Percentiles rank a stretch among this genome's conserved stretches.
These are phyloP conservation scores for Gallinago undulata DNA, from an alignment of 2,113 vertebrate genomes.

Conservation along the genomic window DNA sequence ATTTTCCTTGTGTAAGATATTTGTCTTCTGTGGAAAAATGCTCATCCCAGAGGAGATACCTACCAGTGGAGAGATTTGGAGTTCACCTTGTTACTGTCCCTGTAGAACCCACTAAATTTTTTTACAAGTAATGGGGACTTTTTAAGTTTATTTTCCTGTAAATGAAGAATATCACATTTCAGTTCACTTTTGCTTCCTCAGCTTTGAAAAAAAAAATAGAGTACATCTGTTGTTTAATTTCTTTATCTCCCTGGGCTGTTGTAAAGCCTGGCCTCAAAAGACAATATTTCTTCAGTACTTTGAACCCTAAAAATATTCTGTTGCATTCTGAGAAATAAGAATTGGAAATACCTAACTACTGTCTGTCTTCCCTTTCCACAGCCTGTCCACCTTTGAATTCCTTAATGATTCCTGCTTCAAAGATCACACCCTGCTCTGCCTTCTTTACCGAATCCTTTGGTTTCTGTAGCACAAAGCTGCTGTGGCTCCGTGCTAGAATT, in stretches of 20 bases:
- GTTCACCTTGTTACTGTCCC: not conserved
- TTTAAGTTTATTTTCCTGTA: not conserved
- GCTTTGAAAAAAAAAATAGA: conserved; percentile 10
- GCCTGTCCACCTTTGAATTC: not conserved
- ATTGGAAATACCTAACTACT: conserved; percentile 5
- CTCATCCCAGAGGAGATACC: not conserved
- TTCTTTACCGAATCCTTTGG: not conserved
- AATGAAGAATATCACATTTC: conserved; percentile 11
- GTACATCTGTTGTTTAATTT: conserved; percentile 24
- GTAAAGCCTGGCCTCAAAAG: not conserved
- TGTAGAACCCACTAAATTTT: not conserved
- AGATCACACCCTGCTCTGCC: not conserved
- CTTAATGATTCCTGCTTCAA: conserved; percentile 2
- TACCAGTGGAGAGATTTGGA: not conserved
- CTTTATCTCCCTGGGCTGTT: conserved; percentile 18
- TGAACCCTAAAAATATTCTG: conserved; percentile 1
- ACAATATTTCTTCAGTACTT: not conserved
- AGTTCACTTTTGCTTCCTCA: not conserved
- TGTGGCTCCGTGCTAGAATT: not conserved
- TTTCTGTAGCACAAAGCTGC: not conserved
- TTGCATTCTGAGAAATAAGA: conserved; percentile 1
- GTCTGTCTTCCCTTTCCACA: not conserved
- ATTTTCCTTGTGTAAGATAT: conserved; percentile 52
- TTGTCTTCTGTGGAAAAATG: conserved; percentile 41
- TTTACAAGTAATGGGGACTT: not conserved